Conservation (phyloP, 2,888 invertebrate species). For the Lasioglossum marginatum region DNA sequence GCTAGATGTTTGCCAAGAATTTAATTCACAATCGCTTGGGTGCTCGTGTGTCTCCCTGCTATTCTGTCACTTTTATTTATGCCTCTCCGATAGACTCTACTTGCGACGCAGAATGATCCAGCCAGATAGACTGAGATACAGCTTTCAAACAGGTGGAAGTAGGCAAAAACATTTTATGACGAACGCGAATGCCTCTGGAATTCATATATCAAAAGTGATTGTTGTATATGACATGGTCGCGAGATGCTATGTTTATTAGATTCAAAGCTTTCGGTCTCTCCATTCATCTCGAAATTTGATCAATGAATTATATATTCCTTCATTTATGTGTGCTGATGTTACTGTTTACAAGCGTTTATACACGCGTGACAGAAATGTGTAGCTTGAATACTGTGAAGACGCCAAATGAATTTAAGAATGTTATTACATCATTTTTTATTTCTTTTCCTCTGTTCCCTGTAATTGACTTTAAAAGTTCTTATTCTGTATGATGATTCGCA, state of each 20-base stretch:
- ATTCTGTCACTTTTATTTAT: neutral
- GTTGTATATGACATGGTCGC: neutral
- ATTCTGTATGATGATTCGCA: too few species aligned
- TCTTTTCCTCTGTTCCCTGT: too few species aligned
- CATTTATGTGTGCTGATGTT: too few species aligned
- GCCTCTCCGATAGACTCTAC: neutral
- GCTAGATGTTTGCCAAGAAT: conserved; percentile 37
- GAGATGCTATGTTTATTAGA: neutral
- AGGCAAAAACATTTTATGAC: neutral
- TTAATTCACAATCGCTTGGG: conserved; percentile 43
- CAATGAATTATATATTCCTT: too few species aligned
- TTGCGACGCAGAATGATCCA: neutral
- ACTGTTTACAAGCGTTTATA: too few species aligned
- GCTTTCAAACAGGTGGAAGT: neutral
- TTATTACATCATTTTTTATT: too few species aligned
- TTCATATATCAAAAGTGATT: neutral
- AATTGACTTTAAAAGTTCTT: too few species aligned
- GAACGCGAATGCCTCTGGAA: neutral
- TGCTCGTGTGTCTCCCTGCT: neutral
- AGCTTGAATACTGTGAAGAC: too few species aligned
- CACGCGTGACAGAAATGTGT: too few species aligned
- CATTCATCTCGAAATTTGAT: too few species aligned
- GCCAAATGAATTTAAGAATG: too few species aligned
- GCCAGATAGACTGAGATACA: neutral
- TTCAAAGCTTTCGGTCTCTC: too few species aligned